These are phyloP conservation scores for Hyppa rectilinea DNA, from an alignment of 2,888 invertebrate species.

Conservation along the genomic window DNA sequence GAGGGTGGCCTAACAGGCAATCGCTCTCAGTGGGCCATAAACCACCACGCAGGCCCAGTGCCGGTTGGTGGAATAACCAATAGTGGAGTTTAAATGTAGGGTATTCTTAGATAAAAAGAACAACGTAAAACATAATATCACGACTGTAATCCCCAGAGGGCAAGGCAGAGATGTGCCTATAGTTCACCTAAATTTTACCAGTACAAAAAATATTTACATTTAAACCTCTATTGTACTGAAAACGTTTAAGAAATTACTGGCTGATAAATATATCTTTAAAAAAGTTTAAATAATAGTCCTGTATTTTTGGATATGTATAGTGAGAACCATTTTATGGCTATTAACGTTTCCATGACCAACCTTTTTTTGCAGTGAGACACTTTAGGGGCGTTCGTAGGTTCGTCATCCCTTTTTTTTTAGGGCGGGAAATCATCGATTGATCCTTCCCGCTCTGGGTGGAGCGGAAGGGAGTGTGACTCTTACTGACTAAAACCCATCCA, in stretches of 20 bases:
- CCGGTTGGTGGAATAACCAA: not conserved
- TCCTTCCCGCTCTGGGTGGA: too few relatives aligned
- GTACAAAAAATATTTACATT: not conserved
- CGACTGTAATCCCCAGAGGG: too few relatives aligned
- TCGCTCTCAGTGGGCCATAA: not conserved
- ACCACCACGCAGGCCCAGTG: not conserved
- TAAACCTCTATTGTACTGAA: not conserved
- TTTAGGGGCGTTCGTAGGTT: not conserved
- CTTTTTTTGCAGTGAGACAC: not conserved
- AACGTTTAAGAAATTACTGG: not conserved
- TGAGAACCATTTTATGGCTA: not conserved
- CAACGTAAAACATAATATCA: too few relatives aligned
- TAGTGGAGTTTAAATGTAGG: not conserved
- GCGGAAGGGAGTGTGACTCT: too few relatives aligned
- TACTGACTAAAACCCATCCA: too few relatives aligned
- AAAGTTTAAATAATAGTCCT: too few relatives aligned
- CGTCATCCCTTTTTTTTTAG: conserved; percentile 10
- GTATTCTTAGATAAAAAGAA: too few relatives aligned
- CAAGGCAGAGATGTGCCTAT: too few relatives aligned
- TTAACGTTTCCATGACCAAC: not conserved
- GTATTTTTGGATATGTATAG: not conserved
- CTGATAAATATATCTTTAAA: too few relatives aligned
- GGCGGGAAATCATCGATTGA: too few relatives aligned
- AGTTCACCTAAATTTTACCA: too few relatives aligned
- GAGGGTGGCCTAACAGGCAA: too few relatives aligned